Evolutionary conservation across 2,888 invertebrate species (phyloP).

Genomic region (Camponotus fellah): DNA sequence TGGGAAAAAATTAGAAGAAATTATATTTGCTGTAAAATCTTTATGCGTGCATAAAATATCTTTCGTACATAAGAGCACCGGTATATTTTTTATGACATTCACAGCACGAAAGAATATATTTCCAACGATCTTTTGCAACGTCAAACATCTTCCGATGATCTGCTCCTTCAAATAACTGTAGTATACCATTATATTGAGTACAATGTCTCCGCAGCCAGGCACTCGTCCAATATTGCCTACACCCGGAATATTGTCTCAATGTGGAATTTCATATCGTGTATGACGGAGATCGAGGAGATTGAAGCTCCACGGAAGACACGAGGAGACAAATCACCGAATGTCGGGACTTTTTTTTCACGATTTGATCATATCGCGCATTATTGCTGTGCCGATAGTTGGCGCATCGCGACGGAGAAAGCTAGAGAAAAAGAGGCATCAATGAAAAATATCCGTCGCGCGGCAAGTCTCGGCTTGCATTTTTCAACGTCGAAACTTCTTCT

Average conservation of each 20-base stretch:
- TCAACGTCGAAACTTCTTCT: conserved; percentile 77
- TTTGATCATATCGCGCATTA: conserved; percentile 52
- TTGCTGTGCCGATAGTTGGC: conserved; percentile 20
- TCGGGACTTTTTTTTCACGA: conserved; percentile 43
- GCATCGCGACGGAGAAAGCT: conserved; percentile 28
- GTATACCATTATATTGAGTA: conserved; percentile 33
- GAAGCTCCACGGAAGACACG: not conserved
- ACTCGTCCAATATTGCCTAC: conserved; percentile 40
- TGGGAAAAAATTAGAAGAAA: not conserved
- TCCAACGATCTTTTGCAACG: not conserved
- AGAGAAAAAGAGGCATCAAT: conserved; percentile 50
- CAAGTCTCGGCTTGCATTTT: conserved; percentile 77
- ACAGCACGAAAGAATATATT: conserved; percentile 21
- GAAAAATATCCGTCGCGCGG: conserved; percentile 67
- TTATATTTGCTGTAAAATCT: not conserved
- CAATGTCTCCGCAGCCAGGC: conserved; percentile 38
- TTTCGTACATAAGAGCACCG: not conserved
- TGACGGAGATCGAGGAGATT: not conserved
- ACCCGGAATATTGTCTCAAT: conserved; percentile 43
- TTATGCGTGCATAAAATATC: not conserved
- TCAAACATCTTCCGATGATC: conserved; percentile 32
- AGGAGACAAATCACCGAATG: conserved; percentile 48
- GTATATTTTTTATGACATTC: not conserved
- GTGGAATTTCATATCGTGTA: conserved; percentile 51
- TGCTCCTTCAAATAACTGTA: conserved; percentile 26